Evolutionary conservation across 2,888 invertebrate genomes (phyloP).

Genomic region (Oeneis ivallda): DNA sequence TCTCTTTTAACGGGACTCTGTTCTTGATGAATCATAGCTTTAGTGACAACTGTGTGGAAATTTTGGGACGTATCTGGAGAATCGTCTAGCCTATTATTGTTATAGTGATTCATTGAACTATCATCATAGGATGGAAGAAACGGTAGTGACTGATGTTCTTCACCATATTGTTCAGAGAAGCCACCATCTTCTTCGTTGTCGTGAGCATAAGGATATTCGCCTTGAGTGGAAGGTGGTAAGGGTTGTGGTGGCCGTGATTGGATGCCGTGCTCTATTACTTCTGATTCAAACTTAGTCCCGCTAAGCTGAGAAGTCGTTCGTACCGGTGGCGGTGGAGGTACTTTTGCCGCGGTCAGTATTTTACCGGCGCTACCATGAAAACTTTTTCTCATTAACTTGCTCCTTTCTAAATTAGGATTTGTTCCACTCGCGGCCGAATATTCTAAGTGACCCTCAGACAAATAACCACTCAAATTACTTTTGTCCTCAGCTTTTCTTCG

Average conservation of each 20-base stretch:
- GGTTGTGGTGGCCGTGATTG: slow-evolving; percentile 72
- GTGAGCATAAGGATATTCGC: slow-evolving; percentile 51
- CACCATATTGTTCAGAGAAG: slow-evolving; percentile 75
- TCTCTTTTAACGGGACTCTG: slow-evolving; percentile 85
- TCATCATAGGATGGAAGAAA: slow-evolving; percentile 81
- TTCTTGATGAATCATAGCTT: slow-evolving; percentile 92
- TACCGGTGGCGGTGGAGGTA: slow-evolving; percentile 92
- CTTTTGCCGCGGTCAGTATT: slow-evolving; percentile 90
- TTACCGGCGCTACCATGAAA: slow-evolving; percentile 93
- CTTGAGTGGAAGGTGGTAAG: slow-evolving; percentile 52
- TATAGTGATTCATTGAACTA: slow-evolving; percentile 63
- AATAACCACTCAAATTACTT: slow-evolving; percentile 87
- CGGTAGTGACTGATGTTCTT: slow-evolving; percentile 84
- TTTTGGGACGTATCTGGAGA: slow-evolving; percentile 66
- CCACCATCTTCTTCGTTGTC: slow-evolving; percentile 75
- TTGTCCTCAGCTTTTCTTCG: slow-evolving; percentile 83
- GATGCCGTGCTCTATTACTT: slow-evolving; percentile 75
- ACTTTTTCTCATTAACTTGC: slow-evolving; percentile 93
- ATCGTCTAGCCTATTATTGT: slow-evolving; percentile 63
- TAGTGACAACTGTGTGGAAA: slow-evolving; percentile 88
- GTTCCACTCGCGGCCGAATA: slow-evolving; percentile 84
- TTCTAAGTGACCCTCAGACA: slow-evolving; percentile 93
- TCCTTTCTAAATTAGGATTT: slow-evolving; percentile 92
- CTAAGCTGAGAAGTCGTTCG: slow-evolving; percentile 93
- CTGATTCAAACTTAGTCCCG: slow-evolving; percentile 83